Conservation (phyloP, 2,888 invertebrate genomes). For the Drosophila nr. fundita region DNA sequence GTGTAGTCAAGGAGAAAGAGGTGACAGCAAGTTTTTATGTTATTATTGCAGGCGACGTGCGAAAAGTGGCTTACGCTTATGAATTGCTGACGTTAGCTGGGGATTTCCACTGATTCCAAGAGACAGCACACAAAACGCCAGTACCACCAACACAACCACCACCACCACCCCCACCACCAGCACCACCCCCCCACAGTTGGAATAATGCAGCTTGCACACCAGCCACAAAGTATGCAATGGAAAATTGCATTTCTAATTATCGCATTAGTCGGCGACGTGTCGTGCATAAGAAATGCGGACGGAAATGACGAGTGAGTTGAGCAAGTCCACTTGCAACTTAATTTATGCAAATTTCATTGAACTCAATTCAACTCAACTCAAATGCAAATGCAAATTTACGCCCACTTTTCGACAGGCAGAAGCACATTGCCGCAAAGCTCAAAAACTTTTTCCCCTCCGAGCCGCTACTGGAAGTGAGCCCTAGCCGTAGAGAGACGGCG, state of each 20-base stretch:
- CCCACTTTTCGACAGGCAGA: conserved; percentile 25
- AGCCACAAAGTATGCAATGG: conserved; percentile 80
- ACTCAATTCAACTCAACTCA: conserved; percentile 10
- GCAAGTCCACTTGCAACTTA: conserved; percentile 68
- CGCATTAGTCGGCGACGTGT: conserved; percentile 82
- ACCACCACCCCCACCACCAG: conserved; percentile 1
- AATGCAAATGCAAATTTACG: conserved; percentile 7
- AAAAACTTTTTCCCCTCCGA: conserved; percentile 71
- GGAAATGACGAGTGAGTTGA: conserved; percentile 80
- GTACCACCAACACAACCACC: conserved; percentile 1
- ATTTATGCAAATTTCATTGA: conserved; percentile 71
- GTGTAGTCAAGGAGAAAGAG: conserved; percentile 13
- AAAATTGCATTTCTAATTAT: conserved; percentile 85
- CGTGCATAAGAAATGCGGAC: conserved; percentile 83
- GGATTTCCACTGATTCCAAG: conserved; percentile 53
- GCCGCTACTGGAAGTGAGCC: conserved; percentile 22
- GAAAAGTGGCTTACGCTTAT: conserved; percentile 74
- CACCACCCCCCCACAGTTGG: background rate
- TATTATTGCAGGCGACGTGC: conserved; percentile 70
- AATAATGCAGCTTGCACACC: conserved; percentile 62
- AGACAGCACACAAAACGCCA: conserved; percentile 21
- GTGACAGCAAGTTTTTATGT: conserved; percentile 75
- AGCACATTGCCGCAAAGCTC: conserved; percentile 61
- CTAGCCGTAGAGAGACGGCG: background rate
- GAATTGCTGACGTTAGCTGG: conserved; percentile 78